Conservation (phyloP, 2,797 vertebrate genomes). For the Poecilia velifera region DNA sequence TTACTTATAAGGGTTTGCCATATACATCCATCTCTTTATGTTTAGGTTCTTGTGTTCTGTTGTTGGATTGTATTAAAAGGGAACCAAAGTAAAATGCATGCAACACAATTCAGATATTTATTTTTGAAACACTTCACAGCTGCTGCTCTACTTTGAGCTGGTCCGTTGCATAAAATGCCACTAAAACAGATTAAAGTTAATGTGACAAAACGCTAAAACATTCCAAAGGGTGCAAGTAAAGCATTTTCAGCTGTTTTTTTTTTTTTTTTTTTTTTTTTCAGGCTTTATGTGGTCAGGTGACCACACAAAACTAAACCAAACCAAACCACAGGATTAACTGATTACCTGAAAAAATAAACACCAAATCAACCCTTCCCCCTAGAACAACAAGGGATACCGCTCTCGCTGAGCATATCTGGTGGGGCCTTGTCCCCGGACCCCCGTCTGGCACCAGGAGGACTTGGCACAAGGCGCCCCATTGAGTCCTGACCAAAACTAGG, state of each 20-base stretch:
- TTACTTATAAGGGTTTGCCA: background rate
- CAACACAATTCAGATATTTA: background rate
- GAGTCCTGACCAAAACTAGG: constrained; percentile 77
- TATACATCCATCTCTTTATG: background rate
- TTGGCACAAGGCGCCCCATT: constrained; percentile 73
- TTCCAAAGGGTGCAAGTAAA: background rate
- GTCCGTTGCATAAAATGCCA: background rate
- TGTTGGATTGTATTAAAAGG: background rate
- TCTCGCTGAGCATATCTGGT: constrained; percentile 56
- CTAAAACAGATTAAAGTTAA: background rate
- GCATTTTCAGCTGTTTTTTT: background rate
- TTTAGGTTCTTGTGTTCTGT: background rate
- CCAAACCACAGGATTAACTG: background rate
- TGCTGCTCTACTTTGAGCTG: background rate
- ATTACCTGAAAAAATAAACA: constrained; percentile 18
- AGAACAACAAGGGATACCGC: constrained; percentile 29
- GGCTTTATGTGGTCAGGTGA: background rate
- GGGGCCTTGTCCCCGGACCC: constrained; percentile 48
- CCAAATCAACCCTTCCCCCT: background rate
- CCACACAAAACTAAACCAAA: constrained; percentile 1
- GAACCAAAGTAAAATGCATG: background rate
- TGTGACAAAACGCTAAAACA: background rate
- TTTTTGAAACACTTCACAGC: background rate
- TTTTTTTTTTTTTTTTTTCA: background rate
- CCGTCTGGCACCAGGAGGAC: constrained; percentile 60